Percentiles rank a stretch among this genome's conserved stretches.
phyloP scores from a whole-genome alignment of 2,113 vertebrate genomes.

The Furnarius figulus region DNA sequence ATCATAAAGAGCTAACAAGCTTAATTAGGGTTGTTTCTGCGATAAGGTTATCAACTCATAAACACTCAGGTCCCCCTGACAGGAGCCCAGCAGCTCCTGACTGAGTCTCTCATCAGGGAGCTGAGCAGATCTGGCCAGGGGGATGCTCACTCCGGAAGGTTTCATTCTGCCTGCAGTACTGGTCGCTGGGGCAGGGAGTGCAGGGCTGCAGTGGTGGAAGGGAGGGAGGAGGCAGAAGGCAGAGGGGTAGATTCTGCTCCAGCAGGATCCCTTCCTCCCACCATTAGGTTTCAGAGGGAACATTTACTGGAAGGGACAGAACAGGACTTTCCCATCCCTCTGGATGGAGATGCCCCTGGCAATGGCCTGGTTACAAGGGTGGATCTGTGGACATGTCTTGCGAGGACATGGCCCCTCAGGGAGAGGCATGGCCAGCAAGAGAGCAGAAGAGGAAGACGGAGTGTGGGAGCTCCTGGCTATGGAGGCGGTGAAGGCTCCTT shows the following conservation, averaged over 20 bases:
- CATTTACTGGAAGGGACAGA: not conserved
- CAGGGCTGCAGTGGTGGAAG: fast-evolving
- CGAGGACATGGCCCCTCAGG: not conserved
- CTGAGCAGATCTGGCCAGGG: fast-evolving
- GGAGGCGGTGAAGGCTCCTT: conserved; percentile 6
- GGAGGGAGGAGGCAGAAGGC: not conserved
- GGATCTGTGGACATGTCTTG: not conserved
- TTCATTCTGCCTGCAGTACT: not conserved
- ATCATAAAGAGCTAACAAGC: conserved; percentile 19
- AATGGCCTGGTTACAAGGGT: not conserved
- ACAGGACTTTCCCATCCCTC: not conserved
- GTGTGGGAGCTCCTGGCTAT: not conserved
- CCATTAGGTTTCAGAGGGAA: not conserved
- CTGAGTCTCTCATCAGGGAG: not conserved
- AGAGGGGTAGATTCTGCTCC: not conserved
- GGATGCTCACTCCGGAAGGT: fast-evolving
- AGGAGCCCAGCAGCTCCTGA: not conserved
- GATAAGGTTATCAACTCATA: conserved; percentile 14
- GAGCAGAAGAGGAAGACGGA: not conserved
- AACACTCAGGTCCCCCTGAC: not conserved
- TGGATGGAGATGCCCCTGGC: not conserved
- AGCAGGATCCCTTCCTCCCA: not conserved
- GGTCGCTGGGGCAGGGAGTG: not conserved
- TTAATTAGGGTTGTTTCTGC: conserved; percentile 30
- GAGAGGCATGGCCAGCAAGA: not conserved